Base-by-base conservation (phyloP, 2,797 vertebrate genomes). In the Limosa lapponica region DNA sequence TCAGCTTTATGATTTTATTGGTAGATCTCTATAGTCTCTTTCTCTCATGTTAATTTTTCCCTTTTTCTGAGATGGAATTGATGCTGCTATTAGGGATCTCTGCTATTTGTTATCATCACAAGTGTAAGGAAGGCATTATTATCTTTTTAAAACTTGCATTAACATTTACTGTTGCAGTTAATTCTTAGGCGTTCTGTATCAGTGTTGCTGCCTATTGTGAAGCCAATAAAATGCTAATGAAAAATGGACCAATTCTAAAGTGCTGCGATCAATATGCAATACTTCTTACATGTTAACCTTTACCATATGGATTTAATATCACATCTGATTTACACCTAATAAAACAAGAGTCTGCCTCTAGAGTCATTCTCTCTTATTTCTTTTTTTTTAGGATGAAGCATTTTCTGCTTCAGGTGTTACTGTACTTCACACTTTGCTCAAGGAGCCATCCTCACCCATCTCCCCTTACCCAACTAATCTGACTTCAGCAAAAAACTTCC, bases 221-320 rank as follows among this genome's bases (percentile, higher is more conserved):
- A 96, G 90, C 92, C 37, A 51, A 94, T 94, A 96, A 95, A 92
- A 92, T 90, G 46, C 65, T 95, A 79, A 90, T 97, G 95, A 96
- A 97, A 97, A 95, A 83, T 82, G 65, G 86, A 55, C 55, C 91
- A 85, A 5, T 57, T 72, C 54, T 62, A 59, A 94, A 81, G 90
- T 87, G 37, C 81, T 89, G 82, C 8, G 7, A 93, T 96, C 92
- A 85, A 95, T 96, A 91, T 94, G 74, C 88, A 95, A 90, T 95
- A 89, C 82, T 92, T 91, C 73, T 97, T 97, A 96, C 72, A 91
- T 86, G 81, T 86, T 97, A 78, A 97, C 94, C 74, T 90, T 97
- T 96, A 95, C 95, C 88, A 87, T 97, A 97, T 97, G 71, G 97
- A 98, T 97, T 98, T 97, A 96, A 93, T 90, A 97, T 96, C 93